Evolutionary conservation across 1,140 invertebrate genomes (phyloP), one percentile per base, ranked within the genome.

Genomic region (Leptopilina clavipes): DNA sequence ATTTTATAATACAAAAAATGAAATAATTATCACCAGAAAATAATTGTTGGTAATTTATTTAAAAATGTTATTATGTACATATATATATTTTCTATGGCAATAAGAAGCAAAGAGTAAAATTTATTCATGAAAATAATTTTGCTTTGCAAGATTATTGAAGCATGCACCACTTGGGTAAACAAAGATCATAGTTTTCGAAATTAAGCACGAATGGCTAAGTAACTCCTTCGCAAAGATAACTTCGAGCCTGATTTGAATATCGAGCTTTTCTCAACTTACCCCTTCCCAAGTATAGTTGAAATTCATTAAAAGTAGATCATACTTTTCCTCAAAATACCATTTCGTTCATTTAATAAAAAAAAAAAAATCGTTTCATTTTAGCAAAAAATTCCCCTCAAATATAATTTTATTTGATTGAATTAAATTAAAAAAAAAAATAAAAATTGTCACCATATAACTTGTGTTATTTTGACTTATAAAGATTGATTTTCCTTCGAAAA

Each of bases 141-240:
- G 22, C 59, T 31, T 65, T 65, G 11, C 22, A 31, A 65, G 25
- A 31, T 65, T 65, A 65, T 65, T 65, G 59, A 65, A 65, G 59
- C 59, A 65, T 65, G 22, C 22, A 65, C 12, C 25, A 65, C 59
- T 65, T 65, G 59, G 22, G 59, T 65, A 65, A 65, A 65, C 59
- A 65, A 65, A 65, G 25, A 65, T 65, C 59, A 31, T 65, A 65
- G 59, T 65, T 65, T 65, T 65, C 25, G 25, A 65, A 31, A 65
- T 65, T 65, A 65, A 65, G 59, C 59, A 65, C 59, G 59, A 65
- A 31, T 65, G 25, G 59, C 22, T 31, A 65, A 65, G 59, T 65
- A 65, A 37, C 25, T 65, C 22, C 59, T 25, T 65, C 22, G 22
- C 19, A 65, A 65, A 65, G 59, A 65, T 65, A 65, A 65, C 59